Base-by-base conservation (phyloP, 2,888 invertebrate genomes). In the Druceiella hillmani region DNA sequence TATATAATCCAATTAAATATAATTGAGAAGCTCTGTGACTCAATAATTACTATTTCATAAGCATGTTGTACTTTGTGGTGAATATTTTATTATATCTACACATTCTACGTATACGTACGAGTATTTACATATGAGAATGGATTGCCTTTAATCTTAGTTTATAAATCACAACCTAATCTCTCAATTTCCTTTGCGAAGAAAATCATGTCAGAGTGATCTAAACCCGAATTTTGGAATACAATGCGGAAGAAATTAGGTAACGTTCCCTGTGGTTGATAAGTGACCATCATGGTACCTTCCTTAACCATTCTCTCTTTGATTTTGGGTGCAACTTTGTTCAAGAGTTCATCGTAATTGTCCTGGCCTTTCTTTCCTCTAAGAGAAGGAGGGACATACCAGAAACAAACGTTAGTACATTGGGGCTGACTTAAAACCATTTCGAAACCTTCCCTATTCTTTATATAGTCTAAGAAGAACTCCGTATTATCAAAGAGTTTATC, bases 281-380 rank as follows among this genome's bases (percentile, higher is more conserved):
- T 94, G 46, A 97, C 85, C 86, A 98, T 89, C 83, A 94, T 92
- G 30, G 86, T 83, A 16, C 97, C 97, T 57, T 85, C 82, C 59
- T 87, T 86, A 76, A 95, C 92, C 97, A 98, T 98, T 38, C 79
- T 73, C 53, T 93, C 93, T 61, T 98, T 97, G 49, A 97, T 85
- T 62, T 83, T 83, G 0, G 97, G 94, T 1, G 94, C 94, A 27
- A 97, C 79, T 64, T 78, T 80, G 58, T 89, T 81, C 32, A 91
- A 59, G 53, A 75, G 76, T 47, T 79, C 74, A 48, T 74, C 72
- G 55, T 73, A 85, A 50, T 78, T 75, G 14, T 70, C 60, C 26
- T 75, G 72, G 38, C 71, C 58, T 45, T 61, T 74, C 45, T 56
- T 63, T 30, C 64, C 75, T 45, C 78, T 72, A 45, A 80, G 71